Evolutionary conservation across 2,113 vertebrate genomes (phyloP), one percentile per base, ranked within the genome.

Genomic region (Beaufortia kweichowensis): DNA sequence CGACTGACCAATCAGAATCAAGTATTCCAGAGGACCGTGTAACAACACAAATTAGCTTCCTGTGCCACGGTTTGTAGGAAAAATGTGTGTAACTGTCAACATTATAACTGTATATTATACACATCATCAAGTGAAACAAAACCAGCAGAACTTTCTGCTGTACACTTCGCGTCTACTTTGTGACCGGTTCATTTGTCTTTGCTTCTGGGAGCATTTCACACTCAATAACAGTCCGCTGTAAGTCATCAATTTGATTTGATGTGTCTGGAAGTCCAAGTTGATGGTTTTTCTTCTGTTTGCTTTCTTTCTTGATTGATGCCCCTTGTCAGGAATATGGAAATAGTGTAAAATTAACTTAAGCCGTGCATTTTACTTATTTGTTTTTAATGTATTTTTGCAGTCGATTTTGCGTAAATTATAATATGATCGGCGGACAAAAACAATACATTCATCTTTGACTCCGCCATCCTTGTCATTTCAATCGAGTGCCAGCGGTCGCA

Each of bases 191-290:
- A 29, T 72, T 60, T 26, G 12, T 28, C 53, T 35, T 39, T 63
- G 28, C 80, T 65, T 71, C 31, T 41, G 57, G 71, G 71, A 61
- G 64, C 46, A 55, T 81, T 78, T 63, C 57, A 46, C 64, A 78
- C 21, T 55, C 23, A 41, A 19, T 78, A 81, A 77, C 72, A 74
- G 73, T 68, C 60, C 43, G 56, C 24, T 78, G 67, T 70, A 74
- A 81, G 67, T 78, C 43, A 56, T 28, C 46, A 33, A 23, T 64
- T 43, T 56, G 76, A 53, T 64, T 57, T 75, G 65, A 76, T 79
- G 76, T 67, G 78, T 65, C 78, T 79, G 68, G 31, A n/a, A 43
- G 29, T 56, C 10, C 48, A 68, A 68, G 60, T 78, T 56, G 65
- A 64, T 64, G 21, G 31, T 43, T 57, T 61, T 29, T 33, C 6